Evolutionary conservation across 2,888 invertebrate genomes (phyloP), one percentile per base, ranked within the genome.

Genomic region (Apodemia mormo): DNA sequence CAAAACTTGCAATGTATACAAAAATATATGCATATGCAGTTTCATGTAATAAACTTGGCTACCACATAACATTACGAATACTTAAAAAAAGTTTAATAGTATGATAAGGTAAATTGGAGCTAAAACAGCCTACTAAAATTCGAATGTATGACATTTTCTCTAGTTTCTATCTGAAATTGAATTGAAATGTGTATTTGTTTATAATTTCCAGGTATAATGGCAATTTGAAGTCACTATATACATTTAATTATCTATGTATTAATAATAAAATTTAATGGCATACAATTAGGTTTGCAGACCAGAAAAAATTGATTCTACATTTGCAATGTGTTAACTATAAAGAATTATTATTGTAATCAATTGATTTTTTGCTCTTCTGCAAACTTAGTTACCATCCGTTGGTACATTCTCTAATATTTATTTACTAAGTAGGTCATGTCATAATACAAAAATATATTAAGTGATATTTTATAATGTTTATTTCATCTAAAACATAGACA

Each of bases 401-500:
- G 45, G 45, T 58, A 29, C 6, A 58, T 58, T 58, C 30, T 58
- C 12, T 12, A 30, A 58, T 30, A 30, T 22, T 58, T 58, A 58
- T 58, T 30, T 30, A 58, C 12, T 58, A 58, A 58, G n/a, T 58
- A 30, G 9, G 58, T 58, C 29, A 30, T 30, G 33, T 33, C 6
- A 61, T 61, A 61, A 61, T 61, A 61, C 33, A 61, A 61, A 61
- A 61, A 61, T 61, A 61, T 61, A 61, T 61, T 61, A 61, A 33
- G 61, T 61, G 61, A 33, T 61, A 61, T 10, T 61, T 33, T 12
- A 33, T 61, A 61, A 33, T 61, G 49, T 33, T 61, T 33, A 61
- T 61, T 61, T 33, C 33, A 61, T 61, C 30, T 61, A 61, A 61
- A 61, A 61, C 33, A 61, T 6, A 61, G 33, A 61, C 33, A 61